Percentiles rank a stretch among this genome's conserved stretches.
Conservation (phyloP, 2,888 invertebrate species). For the Xanthostigma xanthostigma region DNA sequence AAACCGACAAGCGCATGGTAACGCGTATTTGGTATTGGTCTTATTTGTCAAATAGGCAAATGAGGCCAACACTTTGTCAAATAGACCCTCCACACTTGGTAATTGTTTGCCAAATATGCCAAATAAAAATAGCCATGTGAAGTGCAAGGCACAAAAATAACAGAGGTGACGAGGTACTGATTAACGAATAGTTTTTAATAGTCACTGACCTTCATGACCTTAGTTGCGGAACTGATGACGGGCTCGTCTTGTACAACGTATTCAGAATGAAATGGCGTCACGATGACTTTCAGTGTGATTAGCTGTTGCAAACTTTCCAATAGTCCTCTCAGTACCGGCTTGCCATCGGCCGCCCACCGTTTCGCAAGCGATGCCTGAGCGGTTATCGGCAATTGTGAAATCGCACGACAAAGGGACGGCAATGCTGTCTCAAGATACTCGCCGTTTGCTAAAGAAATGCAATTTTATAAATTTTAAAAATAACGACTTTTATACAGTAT, state of each 20-base stretch:
- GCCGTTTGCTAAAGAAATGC: slow-evolving; percentile 39
- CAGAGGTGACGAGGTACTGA: too few relatives aligned
- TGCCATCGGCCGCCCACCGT: slow-evolving; percentile 52
- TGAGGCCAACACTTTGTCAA: too few relatives aligned
- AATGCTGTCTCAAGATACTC: slow-evolving; percentile 74
- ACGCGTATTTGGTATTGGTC: too few relatives aligned
- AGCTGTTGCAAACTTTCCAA: slow-evolving; percentile 73
- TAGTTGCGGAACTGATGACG: slow-evolving; percentile 69
- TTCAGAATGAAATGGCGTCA: slow-evolving; percentile 53
- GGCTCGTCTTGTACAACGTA: slow-evolving; percentile 75
- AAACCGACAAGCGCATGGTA: too few relatives aligned
- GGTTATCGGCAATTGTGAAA: slow-evolving; percentile 52
- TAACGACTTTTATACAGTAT: too few relatives aligned
- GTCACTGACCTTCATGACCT: slow-evolving; percentile 61
- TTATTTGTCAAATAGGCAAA: too few relatives aligned
- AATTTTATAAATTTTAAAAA: too few relatives aligned
- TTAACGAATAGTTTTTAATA: too few relatives aligned
- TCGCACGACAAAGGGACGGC: slow-evolving; percentile 63
- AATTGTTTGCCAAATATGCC: too few relatives aligned
- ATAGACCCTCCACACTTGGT: too few relatives aligned
- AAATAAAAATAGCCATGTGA: too few relatives aligned
- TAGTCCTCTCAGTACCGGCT: slow-evolving; percentile 41
- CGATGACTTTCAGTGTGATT: slow-evolving; percentile 71
- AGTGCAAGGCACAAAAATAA: too few relatives aligned
- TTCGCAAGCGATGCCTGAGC: slow-evolving; percentile 68